Base-by-base conservation (phyloP, 2,113 vertebrate species). In the Brienomyrus brachyistius region DNA sequence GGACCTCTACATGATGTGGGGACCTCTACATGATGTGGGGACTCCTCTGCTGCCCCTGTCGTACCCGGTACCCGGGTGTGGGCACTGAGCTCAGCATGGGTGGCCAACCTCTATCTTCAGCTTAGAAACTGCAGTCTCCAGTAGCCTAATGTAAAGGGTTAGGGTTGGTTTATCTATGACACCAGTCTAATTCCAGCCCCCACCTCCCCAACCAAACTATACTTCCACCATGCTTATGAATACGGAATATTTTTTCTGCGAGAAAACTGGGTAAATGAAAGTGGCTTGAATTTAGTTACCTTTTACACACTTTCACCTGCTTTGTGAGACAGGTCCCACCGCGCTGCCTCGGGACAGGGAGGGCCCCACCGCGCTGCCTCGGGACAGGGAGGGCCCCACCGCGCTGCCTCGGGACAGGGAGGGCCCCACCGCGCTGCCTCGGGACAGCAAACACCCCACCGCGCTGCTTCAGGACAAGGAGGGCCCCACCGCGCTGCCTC, bases 271-370 rank as follows among this genome's bases (percentile, higher is more conserved):
- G 43, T 70, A 80, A 87, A 90, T 43, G 48, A 56, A 62, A 27
- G 19, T 35, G 56, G 66, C 45, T n/a, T 21, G 47, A 15, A 45
- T 5, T 43, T 87, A 15, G 56, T 86, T 86, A 86, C 83, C 83
- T 86, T 77, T 88, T 89, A 40, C 51, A 82, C 3, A 56, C 77
- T 43, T 40, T 83, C 51, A 43, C 51, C 88, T 84, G n/a, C 70
- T 51, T 86, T 51, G 27, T 40, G 83, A 4, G 17, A n/a, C 17
- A 40, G 40, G 40, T 1, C 40, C 40, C 40, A 40, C 40, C 40
- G 40, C 40, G 40, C 40, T 1, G 40, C 40, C 40, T 40, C 40
- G 40, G 31, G 31, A 31, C 31, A 31, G 31, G 31, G 31, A 31
- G 31, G 40, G 40, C 2, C 40, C 40, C 40, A 40, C 40, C 40